These are phyloP conservation scores for Sitta carolinensis DNA, from an alignment of 2,797 vertebrate genomes.

Conservation along the genomic window DNA sequence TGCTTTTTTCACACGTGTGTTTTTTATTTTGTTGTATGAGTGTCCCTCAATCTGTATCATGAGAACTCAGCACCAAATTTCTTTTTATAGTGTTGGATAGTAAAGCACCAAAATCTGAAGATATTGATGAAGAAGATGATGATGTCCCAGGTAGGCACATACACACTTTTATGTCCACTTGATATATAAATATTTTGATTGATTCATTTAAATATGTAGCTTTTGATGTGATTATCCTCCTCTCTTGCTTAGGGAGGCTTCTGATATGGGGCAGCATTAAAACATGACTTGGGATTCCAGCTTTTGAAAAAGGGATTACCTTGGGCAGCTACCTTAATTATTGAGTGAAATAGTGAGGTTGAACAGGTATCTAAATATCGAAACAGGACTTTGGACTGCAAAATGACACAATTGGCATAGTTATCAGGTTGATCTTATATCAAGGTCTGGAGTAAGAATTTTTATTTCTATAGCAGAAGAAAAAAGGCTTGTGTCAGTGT, in stretches of 20 bases:
- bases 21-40: neutral
- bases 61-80: neutral
- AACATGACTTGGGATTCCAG: neutral
- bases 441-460: neutral
- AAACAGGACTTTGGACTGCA: neutral
- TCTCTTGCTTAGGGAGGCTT: neutral
- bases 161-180: neutral
- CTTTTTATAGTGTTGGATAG: constrained; percentile 87
- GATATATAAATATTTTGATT: neutral
- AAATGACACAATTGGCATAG: neutral
- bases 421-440: neutral
- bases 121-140: constrained; percentile 96
- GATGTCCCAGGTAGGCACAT: constrained; percentile 89
- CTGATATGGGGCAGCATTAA: neutral
- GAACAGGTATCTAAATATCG: neutral
- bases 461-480: neutral
- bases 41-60: neutral
- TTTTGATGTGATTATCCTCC: neutral
- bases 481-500: neutral
- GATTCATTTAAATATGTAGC: neutral
- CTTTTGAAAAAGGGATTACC: neutral
- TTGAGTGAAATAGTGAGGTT: neutral
- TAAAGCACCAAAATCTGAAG: constrained; percentile 93
- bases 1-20: neutral
- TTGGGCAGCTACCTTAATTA: neutral